These are phyloP conservation scores for Heliconius congener DNA, from an alignment of 1,140 invertebrate genomes.

Conservation along the genomic window DNA sequence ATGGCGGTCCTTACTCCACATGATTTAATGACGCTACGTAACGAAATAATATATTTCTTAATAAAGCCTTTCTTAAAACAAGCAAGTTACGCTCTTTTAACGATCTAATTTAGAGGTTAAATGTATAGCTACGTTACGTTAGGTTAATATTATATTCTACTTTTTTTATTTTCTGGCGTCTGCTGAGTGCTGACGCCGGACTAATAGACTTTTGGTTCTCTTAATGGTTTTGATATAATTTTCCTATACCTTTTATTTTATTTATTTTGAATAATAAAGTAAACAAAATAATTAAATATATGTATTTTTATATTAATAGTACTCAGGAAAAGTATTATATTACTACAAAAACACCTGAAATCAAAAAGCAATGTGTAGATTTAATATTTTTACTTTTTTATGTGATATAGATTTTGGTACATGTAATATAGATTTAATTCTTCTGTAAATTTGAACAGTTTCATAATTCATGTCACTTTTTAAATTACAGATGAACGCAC, in stretches of 20 bases:
- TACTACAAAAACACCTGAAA: no score
- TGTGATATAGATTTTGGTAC: background rate
- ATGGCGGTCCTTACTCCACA: constrained; percentile 79
- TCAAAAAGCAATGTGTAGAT: background rate
- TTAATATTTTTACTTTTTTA: background rate
- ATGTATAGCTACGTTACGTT: constrained; percentile 49
- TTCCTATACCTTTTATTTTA: background rate
- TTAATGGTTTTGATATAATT: background rate
- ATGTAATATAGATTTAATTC: background rate
- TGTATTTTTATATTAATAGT: no score
- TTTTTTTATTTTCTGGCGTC: constrained; percentile 64
- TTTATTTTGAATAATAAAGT: background rate
- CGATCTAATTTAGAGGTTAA: constrained; percentile 52
- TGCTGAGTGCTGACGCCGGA: constrained; percentile 55
- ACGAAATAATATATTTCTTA: constrained; percentile 56
- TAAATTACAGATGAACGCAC: constrained; percentile 70
- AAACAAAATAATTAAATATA: constrained; percentile 1
- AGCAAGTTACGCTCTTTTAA: constrained; percentile 29
- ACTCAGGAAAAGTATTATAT: no score
- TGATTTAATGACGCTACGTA: constrained; percentile 77
- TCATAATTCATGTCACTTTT: background rate
- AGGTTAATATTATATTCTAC: constrained; percentile 68
- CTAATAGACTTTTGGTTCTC: constrained; percentile 31
- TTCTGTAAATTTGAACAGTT: background rate
- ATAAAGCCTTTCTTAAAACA: constrained; percentile 43